Percentiles rank a stretch among this genome's conserved stretches.
phyloP scores from a whole-genome alignment of 2,113 vertebrate genomes.

The Zosterops japonicus region DNA sequence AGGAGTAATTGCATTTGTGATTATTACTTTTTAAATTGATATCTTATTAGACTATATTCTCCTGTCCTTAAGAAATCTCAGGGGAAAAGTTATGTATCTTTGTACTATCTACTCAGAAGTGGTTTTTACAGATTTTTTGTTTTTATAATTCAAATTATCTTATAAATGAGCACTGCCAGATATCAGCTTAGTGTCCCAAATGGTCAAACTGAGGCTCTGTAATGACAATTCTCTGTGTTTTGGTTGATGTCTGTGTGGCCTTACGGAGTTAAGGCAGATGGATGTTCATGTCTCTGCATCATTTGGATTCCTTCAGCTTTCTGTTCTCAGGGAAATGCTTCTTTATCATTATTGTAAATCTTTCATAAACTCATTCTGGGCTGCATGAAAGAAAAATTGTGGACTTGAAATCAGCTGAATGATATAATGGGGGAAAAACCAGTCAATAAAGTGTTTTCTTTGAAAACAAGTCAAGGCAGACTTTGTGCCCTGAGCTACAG shows the following conservation, averaged over 20 bases:
- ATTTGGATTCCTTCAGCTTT: background rate
- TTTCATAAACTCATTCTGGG: background rate
- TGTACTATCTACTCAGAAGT: background rate
- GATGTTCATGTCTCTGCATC: background rate
- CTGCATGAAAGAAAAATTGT: background rate
- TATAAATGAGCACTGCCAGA: background rate
- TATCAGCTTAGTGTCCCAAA: background rate
- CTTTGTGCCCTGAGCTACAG: background rate
- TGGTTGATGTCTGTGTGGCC: background rate
- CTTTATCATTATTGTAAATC: background rate
- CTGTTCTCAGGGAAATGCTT: background rate
- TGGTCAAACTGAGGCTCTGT: background rate
- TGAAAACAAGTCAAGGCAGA: background rate
- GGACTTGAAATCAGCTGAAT: background rate
- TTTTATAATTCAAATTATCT: background rate
- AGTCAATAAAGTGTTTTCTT: background rate
- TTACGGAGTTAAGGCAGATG: background rate
- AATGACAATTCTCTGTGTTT: background rate
- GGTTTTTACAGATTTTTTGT: background rate
- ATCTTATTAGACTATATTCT: background rate
- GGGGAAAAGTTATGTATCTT: background rate
- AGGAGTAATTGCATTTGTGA: background rate
- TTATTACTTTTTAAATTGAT: background rate
- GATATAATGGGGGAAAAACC: background rate
- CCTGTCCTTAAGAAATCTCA: background rate